These are phyloP conservation scores for Noctua pronuba DNA, from an alignment of 2,888 invertebrate species.

Conservation along the genomic window DNA sequence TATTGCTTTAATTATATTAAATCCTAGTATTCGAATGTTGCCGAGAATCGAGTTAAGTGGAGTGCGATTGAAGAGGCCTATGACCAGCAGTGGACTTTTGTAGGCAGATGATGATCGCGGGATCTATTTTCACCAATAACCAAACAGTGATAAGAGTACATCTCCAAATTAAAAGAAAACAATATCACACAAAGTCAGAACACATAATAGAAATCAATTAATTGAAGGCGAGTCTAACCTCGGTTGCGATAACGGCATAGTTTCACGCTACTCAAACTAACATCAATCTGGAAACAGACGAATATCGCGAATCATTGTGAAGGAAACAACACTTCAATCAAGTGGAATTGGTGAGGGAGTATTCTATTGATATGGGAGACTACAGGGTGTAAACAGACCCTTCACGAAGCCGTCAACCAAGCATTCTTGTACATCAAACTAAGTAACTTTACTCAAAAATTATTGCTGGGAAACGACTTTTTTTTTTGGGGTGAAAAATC, in stretches of 20 bases:
- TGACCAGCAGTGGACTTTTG: too few species aligned
- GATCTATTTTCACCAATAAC: too few species aligned
- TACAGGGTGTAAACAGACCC: too few species aligned
- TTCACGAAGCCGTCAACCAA: too few species aligned
- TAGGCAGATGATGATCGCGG: too few species aligned
- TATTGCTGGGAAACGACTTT: too few species aligned
- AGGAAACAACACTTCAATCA: constrained; percentile 28
- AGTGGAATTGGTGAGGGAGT: constrained; percentile 7
- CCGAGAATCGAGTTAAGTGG: too few species aligned
- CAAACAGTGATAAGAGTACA: not conserved
- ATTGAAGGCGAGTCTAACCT: constrained; percentile 75
- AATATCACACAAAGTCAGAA: constrained; percentile 37
- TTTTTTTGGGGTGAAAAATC: too few species aligned
- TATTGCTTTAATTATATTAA: not conserved
- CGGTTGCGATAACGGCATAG: constrained; percentile 71
- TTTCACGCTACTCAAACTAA: constrained; percentile 67
- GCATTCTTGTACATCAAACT: too few species aligned
- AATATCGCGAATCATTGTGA: constrained; percentile 33
- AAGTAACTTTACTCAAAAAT: too few species aligned
- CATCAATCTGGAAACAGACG: constrained; percentile 63
- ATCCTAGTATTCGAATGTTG: not conserved
- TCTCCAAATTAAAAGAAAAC: constrained; percentile 2
- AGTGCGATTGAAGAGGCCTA: too few species aligned
- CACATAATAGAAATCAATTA: constrained; percentile 73
- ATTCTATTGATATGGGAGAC: not conserved